phyloP scores from a whole-genome alignment of 2,888 invertebrate genomes.

The Pseudanteris insignis region DNA sequence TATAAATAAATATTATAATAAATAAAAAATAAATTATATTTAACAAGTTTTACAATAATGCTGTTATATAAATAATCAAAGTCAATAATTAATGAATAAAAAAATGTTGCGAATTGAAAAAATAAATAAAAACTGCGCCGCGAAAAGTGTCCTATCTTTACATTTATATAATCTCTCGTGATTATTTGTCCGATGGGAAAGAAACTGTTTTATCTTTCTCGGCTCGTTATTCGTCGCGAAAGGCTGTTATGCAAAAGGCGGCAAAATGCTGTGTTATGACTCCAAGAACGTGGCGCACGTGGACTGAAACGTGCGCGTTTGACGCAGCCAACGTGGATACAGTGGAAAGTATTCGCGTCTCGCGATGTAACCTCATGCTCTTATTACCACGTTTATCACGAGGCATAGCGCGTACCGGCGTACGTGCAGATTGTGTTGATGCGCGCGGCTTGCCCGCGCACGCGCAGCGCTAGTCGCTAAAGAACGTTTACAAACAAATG shows the following conservation, averaged over 20 bases:
- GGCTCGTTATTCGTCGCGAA: slow-evolving; percentile 10
- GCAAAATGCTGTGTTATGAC: slow-evolving; percentile 17
- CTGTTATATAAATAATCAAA: no score
- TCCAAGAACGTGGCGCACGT: slow-evolving; percentile 31
- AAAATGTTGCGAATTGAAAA: no score
- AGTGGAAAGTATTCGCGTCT: slow-evolving; percentile 16
- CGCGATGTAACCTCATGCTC: slow-evolving; percentile 14
- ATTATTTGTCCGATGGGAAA: slow-evolving; percentile 3
- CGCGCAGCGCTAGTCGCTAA: no score
- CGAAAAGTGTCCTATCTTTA: background rate
- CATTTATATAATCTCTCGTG: slow-evolving; percentile 1
- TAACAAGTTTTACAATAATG: no score
- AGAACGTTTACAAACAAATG: no score
- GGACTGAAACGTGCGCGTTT: slow-evolving; percentile 23
- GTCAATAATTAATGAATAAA: no score
- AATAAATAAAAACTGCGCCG: slow-evolving; percentile 10
- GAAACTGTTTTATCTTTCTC: slow-evolving; percentile 11
- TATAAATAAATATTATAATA: no score
- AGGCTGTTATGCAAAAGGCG: slow-evolving; percentile 27
- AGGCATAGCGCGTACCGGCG: no score
- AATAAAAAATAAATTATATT: no score
- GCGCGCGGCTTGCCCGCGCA: no score
- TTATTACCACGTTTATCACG: background rate
- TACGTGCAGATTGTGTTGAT: no score
- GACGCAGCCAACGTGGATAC: slow-evolving; percentile 6